A percentile compares a stretch with the other conserved stretches of the same genome.
These are phyloP conservation scores for Sebastes oblongus DNA, from an alignment of 2,797 vertebrate genomes.

Conservation along the genomic window DNA sequence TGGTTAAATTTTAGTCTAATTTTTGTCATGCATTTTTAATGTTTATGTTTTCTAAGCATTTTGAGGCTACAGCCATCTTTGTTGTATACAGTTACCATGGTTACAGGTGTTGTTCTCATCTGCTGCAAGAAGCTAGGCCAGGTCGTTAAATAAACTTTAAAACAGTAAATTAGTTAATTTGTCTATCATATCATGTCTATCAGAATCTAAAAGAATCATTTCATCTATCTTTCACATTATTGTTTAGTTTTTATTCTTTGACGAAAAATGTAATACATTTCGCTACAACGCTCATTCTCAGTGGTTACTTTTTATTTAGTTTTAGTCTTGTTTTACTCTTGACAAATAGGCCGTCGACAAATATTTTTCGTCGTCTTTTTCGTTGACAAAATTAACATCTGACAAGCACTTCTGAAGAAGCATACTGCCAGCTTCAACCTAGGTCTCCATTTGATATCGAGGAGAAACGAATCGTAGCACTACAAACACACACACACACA, in stretches of 20 bases:
- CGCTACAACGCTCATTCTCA: not conserved
- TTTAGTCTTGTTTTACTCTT: not conserved
- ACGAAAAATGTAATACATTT: not conserved
- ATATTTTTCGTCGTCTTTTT: not conserved
- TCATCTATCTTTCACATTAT: not conserved
- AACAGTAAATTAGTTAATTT: not conserved
- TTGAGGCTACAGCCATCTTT: not conserved
- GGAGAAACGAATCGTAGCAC: not conserved
- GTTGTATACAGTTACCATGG: not conserved
- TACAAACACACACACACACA: not conserved
- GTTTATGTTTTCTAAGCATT: not conserved
- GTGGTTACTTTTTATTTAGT: not conserved
- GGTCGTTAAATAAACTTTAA: not conserved
- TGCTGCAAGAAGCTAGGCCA: fast-evolving
- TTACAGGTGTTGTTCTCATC: not conserved
- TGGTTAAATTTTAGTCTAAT: not conserved
- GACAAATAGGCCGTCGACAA: not conserved
- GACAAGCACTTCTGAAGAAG: not conserved
- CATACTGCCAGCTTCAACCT: not conserved
- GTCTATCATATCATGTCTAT: not conserved
- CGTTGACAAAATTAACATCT: not conserved
- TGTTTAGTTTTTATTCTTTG: not conserved
- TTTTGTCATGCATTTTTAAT: not conserved
- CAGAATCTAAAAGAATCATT: too few species aligned
- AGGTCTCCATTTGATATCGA: not conserved